Conservation (phyloP, 2,113 vertebrate genomes). For the Chiloscyllium plagiosum region DNA sequence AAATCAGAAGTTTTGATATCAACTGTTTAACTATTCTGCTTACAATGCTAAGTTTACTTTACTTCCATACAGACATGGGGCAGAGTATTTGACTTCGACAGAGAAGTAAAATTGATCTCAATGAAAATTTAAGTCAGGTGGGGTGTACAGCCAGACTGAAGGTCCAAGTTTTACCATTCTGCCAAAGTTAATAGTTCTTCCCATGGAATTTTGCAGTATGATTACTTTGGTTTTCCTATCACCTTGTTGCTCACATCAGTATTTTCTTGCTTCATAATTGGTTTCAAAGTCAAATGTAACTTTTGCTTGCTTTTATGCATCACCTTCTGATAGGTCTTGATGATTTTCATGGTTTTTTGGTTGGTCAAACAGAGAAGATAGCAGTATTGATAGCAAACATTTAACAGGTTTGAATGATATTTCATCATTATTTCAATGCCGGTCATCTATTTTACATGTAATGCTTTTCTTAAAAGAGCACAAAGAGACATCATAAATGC, state of each 20-base stretch:
- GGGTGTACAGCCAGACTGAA: neutral
- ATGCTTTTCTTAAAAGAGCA: neutral
- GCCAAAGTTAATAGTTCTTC: neutral
- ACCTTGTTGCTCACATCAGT: neutral
- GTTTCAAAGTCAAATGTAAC: neutral
- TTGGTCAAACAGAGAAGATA: neutral
- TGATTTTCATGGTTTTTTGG: neutral
- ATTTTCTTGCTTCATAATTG: constrained; percentile 13
- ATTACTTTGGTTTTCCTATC: constrained; percentile 36
- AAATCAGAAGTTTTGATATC: neutral
- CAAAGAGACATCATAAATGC: neutral
- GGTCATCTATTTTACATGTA: neutral
- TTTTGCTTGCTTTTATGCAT: constrained; percentile 16
- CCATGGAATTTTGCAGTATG: neutral
- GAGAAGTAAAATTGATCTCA: neutral
- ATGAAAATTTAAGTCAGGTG: neutral
- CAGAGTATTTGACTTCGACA: neutral
- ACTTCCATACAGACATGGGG: neutral
- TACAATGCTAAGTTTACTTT: neutral
- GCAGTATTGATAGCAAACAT: neutral
- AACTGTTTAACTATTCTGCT: neutral
- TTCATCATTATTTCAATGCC: neutral
- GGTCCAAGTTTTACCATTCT: neutral
- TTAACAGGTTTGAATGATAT: neutral
- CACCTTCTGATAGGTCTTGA: neutral